phyloP scores from a whole-genome alignment of 2,797 vertebrate species.

The Poecile montanus region DNA sequence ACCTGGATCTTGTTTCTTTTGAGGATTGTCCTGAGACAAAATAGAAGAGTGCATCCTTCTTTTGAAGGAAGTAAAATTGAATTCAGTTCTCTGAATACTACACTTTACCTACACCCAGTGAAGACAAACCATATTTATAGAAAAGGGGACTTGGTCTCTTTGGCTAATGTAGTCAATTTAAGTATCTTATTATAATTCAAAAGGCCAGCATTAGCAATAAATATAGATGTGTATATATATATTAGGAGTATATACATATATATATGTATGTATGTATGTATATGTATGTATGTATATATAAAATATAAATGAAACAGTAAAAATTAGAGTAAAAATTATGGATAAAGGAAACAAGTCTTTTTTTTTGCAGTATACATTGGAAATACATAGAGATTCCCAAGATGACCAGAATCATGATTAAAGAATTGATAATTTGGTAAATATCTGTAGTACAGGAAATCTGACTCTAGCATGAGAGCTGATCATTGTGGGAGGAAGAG shows the following conservation, averaged over 20 bases:
- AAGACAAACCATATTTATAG: neutral
- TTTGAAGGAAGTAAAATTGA: neutral
- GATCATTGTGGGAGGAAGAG: accelerated
- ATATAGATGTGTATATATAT: neutral
- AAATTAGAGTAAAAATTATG: neutral
- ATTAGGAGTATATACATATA: neutral
- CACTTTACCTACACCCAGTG: neutral
- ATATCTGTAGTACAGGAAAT: neutral
- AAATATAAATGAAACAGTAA: neutral
- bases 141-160: neutral
- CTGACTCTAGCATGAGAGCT: neutral
- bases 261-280: neutral
- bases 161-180: neutral
- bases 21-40: neutral
- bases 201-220: neutral
- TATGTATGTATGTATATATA: neutral
- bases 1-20: neutral
- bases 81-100: neutral
- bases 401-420: neutral
- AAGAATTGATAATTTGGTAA: neutral
- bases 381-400: neutral
- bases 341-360: neutral
- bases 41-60: neutral
- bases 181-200: neutral
- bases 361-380: neutral